Evolutionary conservation across 2,797 vertebrate genomes (phyloP).

Genomic region (Rhinichthys osculus): DNA sequence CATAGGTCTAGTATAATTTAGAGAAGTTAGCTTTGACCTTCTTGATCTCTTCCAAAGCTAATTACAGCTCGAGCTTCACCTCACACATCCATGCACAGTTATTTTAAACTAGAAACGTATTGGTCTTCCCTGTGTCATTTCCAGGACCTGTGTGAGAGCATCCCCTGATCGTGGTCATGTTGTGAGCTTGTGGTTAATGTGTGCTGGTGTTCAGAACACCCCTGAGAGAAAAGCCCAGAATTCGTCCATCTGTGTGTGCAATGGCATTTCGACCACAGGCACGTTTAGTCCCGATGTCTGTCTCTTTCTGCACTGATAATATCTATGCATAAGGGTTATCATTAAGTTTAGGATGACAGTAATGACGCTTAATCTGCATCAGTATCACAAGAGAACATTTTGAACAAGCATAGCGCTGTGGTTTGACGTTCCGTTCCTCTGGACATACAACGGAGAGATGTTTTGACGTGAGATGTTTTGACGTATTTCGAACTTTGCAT

Average conservation of each 20-base stretch:
- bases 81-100: conserved; percentile 44
- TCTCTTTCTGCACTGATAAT: background rate
- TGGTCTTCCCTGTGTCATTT: conserved; percentile 45
- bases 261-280: conserved; percentile 32
- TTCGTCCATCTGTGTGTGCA: conserved; percentile 22
- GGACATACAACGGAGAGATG: no score
- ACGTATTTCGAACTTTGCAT: no score
- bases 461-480: no score
- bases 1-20: conserved; percentile 43
- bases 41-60: conserved; percentile 53
- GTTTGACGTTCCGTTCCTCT: no score
- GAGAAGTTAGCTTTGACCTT: conserved; percentile 39
- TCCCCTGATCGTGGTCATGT: conserved; percentile 17
- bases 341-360: background rate
- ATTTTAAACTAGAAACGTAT: conserved; percentile 39
- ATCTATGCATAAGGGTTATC: background rate
- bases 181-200: conserved; percentile 37
- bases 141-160: conserved; percentile 27
- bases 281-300: background rate
- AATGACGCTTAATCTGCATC: background rate
- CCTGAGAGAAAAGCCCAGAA: conserved; percentile 5
- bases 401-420: no score
- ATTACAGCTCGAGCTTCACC: conserved; percentile 51
- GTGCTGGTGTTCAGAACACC: conserved; percentile 34
- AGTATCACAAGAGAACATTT: no score